Evolutionary conservation across 2,113 vertebrate genomes (phyloP).

Genomic region (Bufo bufo): DNA sequence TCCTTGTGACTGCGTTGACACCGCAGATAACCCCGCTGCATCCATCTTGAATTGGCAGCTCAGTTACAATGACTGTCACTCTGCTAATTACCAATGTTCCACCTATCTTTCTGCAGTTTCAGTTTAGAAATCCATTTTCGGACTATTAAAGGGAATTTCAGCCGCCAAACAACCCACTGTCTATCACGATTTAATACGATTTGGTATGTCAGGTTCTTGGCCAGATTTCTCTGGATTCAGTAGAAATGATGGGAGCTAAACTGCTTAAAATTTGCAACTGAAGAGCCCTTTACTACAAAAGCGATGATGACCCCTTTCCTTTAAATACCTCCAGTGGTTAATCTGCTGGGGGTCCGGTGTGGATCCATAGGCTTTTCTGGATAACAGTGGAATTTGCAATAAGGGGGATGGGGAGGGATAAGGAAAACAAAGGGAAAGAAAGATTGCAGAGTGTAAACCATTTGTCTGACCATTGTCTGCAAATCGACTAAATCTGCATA

Average conservation of each 20-base stretch:
- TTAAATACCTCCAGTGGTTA: not conserved
- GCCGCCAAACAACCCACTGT: not conserved
- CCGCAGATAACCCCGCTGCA: conserved; percentile 69
- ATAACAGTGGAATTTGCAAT: not conserved
- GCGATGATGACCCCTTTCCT: not conserved
- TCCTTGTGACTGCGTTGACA: conserved; percentile 63
- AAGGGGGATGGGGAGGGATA: not conserved
- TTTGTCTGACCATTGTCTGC: not conserved
- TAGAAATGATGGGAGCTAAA: conserved; percentile 60
- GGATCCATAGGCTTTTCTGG: not conserved
- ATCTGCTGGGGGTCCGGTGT: not conserved
- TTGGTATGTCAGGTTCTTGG: conserved; percentile 68
- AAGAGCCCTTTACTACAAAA: not conserved
- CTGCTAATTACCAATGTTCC: conserved; percentile 65
- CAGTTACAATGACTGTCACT: conserved; percentile 69
- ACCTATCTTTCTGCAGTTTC: conserved; percentile 62
- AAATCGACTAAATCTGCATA: not conserved
- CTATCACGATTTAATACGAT: conserved; percentile 57
- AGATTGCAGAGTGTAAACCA: not conserved
- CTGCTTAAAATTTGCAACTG: conserved; percentile 18
- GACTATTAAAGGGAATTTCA: not conserved
- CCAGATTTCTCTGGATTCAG: conserved; percentile 70
- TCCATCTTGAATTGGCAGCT: conserved; percentile 69
- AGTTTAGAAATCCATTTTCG: not conserved
- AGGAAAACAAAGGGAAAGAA: not conserved